These are phyloP conservation scores for Piaya cayana DNA, from an alignment of 2,113 vertebrate genomes.

Conservation along the genomic window DNA sequence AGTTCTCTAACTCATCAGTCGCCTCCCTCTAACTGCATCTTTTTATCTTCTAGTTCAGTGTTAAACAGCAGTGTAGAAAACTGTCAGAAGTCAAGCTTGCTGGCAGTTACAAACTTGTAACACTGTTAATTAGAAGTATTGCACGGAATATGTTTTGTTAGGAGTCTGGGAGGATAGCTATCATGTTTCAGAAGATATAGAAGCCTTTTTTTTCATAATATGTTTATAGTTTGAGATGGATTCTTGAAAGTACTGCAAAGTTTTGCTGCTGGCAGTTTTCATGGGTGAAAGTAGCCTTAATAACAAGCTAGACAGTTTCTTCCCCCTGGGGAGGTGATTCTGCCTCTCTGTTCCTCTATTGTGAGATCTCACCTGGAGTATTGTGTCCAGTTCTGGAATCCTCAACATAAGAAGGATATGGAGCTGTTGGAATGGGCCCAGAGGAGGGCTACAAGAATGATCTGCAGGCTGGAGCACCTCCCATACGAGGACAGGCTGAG, in stretches of 20 bases:
- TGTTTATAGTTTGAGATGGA: not conserved
- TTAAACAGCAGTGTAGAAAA: not conserved
- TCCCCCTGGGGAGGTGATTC: no score
- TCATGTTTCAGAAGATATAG: not conserved
- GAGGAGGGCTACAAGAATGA: no score
- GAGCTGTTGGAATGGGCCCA: no score
- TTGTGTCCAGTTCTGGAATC: no score
- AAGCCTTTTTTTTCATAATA: not conserved
- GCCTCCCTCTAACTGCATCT: not conserved
- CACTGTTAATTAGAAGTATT: conserved; percentile 27
- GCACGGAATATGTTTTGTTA: not conserved
- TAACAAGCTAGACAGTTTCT: not conserved
- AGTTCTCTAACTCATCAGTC: not conserved
- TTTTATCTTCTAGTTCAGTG: not conserved
- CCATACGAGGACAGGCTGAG: no score
- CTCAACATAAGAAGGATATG: no score
- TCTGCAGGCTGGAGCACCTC: no score
- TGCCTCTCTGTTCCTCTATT: no score
- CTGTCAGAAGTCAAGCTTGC: not conserved
- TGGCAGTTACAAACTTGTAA: not conserved
- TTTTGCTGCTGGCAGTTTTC: not conserved
- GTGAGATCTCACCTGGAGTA: no score
- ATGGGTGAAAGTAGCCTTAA: not conserved
- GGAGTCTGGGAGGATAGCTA: not conserved
- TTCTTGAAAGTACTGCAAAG: not conserved